Percentiles rank a stretch among this genome's conserved stretches.
Conservation (phyloP, 2,888 invertebrate species). For the Erebia aethiops region DNA sequence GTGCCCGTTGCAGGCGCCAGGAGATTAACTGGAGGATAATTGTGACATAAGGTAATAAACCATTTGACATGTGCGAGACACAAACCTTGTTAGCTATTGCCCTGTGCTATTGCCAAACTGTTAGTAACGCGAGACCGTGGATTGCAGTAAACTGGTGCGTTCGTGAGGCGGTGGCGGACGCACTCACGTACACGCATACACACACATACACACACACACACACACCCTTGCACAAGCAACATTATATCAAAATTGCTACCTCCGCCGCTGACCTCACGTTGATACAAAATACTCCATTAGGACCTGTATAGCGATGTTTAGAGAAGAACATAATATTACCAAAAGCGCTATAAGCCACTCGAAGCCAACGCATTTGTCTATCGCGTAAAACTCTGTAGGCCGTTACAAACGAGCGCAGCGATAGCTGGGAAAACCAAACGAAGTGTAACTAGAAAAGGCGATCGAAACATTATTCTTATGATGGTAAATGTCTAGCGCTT, state of each 20-base stretch:
- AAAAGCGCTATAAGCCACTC: not conserved
- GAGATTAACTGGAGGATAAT: no score
- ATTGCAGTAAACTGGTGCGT: not conserved
- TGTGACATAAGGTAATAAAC: not conserved
- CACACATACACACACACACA: no score
- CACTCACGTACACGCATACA: no score
- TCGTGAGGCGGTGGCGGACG: no score
- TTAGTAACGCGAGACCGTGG: no score
- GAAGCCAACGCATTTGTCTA: not conserved
- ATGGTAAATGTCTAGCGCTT: no score
- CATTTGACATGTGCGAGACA: not conserved
- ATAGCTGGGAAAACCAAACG: no score
- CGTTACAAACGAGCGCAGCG: not conserved
- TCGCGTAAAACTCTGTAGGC: not conserved
- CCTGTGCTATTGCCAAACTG: not conserved
- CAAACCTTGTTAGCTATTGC: not conserved
- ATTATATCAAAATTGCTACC: not conserved
- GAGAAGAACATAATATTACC: not conserved
- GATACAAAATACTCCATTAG: not conserved
- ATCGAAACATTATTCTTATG: no score
- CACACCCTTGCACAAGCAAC: no score
- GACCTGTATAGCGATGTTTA: not conserved
- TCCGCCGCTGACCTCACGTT: not conserved
- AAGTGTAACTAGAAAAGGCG: no score
- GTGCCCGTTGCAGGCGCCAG: no score